Conservation (phyloP, 2,888 invertebrate species). For the Eupithecia abbreviata region DNA sequence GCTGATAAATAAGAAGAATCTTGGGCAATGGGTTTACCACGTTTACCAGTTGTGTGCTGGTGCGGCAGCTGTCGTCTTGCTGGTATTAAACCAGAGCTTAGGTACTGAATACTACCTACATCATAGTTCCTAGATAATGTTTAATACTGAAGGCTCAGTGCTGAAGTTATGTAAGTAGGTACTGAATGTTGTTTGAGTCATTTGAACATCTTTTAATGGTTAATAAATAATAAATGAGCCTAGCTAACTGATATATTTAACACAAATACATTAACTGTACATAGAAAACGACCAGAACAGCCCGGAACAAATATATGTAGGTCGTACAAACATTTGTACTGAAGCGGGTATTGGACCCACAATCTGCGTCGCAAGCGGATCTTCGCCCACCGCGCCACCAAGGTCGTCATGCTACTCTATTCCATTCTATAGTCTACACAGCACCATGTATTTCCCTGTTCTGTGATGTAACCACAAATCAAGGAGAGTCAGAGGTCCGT, state of each 20-base stretch:
- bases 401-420: too few relatives aligned
- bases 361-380: too few relatives aligned
- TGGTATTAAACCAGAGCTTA: constrained; percentile 18
- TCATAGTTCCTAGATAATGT: not conserved
- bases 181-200: not conserved
- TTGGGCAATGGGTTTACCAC: not conserved
- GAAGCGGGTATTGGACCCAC: too few relatives aligned
- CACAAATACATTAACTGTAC: too few relatives aligned
- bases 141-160: not conserved
- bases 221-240: not conserved
- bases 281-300: too few relatives aligned
- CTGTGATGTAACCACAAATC: not conserved
- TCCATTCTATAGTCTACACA: not conserved
- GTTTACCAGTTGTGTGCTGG: constrained; percentile 17
- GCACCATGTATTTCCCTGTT: not conserved
- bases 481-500: not conserved
- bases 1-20: not conserved
- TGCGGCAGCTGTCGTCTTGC: constrained; percentile 8
- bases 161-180: not conserved
- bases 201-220: not conserved
- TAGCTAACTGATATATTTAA: too few relatives aligned
- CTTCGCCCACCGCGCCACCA: too few relatives aligned
- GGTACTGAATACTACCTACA: constrained; percentile 9
- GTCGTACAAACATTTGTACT: too few relatives aligned
- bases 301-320: too few relatives aligned